Evolutionary conservation across 2,797 vertebrate species (phyloP), one percentile per base, ranked within the genome.

Genomic region (Peromyscus attwateri): DNA sequence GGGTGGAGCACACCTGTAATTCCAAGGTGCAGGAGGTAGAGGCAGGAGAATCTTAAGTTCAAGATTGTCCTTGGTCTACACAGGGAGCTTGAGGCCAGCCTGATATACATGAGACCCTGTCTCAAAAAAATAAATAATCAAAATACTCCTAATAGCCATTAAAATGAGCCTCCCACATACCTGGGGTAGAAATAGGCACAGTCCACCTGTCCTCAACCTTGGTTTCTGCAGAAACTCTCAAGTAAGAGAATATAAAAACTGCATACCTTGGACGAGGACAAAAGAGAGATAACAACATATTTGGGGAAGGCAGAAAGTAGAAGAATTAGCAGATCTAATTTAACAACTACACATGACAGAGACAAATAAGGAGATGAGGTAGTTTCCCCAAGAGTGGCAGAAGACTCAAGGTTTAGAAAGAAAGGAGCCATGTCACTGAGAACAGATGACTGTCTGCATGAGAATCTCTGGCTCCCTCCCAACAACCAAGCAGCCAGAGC

Each of bases 61-160:
- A 73, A 76, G 87, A 34, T 37, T 57, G 31, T 19, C 29, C 19
- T 89, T 34, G 3, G 11, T 31, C 87, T 75, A 46, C 27, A 46
- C 10, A 64, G 16, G 27, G 37, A 84, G 27, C 55, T 64, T 64
- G 81, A 62, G 8, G 8, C 37, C 27, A 43, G 57, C 60, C 23
- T 43, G 81, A 2, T 9, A 64, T 64, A 40, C 52, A 46, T 31
- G 25, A 64, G 14, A 83, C 46, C 46, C 25, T 17, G 13, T 84
- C 94, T 73, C 57, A 64, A 95, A 94, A 89, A 91, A n/a, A n/a
- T n/a, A 94, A 87, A 87, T 89, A 40, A 95, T 91, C 60, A 93
- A 91, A 81, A 84, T 70, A 25, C n/a, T 92, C 31, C n/a, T 81
- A 96, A 76, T 93, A 49, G 19, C n/a, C 80, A 83, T 3, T 62